Percentiles rank a stretch among this genome's conserved stretches.
Evolutionary conservation across 2,113 vertebrate genomes (phyloP).

Genomic region (Apus apus): DNA sequence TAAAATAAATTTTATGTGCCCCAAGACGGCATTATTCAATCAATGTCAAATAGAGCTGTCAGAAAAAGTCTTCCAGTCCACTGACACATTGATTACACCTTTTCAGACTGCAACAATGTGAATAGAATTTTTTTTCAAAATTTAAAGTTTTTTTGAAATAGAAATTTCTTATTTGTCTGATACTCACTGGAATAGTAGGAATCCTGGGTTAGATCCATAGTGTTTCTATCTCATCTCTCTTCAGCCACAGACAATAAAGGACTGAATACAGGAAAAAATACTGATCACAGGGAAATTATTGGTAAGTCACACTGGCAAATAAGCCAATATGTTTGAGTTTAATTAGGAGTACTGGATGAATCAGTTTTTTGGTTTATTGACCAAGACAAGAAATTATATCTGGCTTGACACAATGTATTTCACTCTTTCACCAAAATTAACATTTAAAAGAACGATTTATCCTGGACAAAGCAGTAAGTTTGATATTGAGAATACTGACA

Average conservation of each 20-base stretch:
- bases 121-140: neutral
- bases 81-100: neutral
- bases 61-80: neutral
- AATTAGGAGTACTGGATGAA: neutral
- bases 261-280: neutral
- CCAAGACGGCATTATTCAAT: conserved; percentile 11
- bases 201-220: rapidly evolving
- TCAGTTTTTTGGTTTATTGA: neutral
- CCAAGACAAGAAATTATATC: neutral
- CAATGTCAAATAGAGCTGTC: neutral
- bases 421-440: neutral
- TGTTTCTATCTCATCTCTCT: neutral
- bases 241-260: neutral
- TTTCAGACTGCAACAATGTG: neutral
- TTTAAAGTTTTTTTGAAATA: neutral
- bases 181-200: neutral
- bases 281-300: neutral
- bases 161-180: neutral
- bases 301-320: neutral
- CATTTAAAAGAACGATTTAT: neutral
- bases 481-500: neutral
- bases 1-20: neutral
- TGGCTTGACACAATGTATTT: neutral
- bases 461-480: neutral
- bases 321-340: neutral